Evolutionary conservation across 2,113 vertebrate genomes (phyloP).

Genomic region (Rutilus rutilus): DNA sequence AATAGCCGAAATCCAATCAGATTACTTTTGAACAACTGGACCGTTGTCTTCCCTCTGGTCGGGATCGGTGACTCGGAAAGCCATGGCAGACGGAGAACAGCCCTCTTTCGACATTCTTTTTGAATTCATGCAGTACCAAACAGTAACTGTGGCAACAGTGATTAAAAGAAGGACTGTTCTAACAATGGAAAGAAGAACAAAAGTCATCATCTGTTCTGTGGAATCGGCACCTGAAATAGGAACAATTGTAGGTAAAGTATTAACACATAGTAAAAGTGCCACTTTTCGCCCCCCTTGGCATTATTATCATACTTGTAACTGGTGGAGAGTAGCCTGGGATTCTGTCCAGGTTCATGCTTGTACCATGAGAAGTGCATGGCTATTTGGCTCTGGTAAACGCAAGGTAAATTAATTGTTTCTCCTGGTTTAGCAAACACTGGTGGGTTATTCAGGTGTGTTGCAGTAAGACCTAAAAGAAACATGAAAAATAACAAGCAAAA

Average conservation of each 20-base stretch:
- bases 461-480: conserved; percentile 7
- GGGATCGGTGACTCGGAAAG: neutral
- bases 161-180: conserved; percentile 42
- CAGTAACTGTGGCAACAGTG: neutral
- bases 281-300: neutral
- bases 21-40: too few species aligned
- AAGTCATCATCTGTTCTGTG: conserved; percentile 14
- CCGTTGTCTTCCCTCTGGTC: neutral
- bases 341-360: conserved; percentile 54
- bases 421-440: conserved; percentile 50
- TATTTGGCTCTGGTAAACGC: conserved; percentile 56
- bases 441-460: neutral
- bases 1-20: too few species aligned
- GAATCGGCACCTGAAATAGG: conserved; percentile 25
- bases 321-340: conserved; percentile 61
- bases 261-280: neutral
- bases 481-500: neutral
- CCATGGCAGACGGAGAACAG: neutral
- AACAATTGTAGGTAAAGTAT: neutral
- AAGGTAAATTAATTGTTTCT: conserved; percentile 60
- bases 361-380: conserved; percentile 72
- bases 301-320: conserved; percentile 60
- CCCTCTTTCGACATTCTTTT: neutral
- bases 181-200: conserved; percentile 51
- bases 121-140: conserved; percentile 8